These are phyloP conservation scores for Stenolophus ochropezus DNA, from an alignment of 2,888 invertebrate genomes.

Conservation along the genomic window DNA sequence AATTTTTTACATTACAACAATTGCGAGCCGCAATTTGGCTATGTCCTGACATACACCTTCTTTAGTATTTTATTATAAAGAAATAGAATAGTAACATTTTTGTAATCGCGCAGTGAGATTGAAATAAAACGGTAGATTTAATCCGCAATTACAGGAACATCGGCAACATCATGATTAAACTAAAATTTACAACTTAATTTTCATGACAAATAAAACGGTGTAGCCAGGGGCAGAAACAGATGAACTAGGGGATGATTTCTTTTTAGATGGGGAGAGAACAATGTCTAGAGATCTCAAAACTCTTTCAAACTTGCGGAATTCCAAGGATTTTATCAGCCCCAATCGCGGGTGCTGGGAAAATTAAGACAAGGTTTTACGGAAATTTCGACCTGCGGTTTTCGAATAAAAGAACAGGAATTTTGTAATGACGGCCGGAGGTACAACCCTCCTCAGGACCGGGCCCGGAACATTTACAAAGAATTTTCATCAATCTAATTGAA, in stretches of 20 bases:
- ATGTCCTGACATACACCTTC: too few relatives aligned
- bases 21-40: too few relatives aligned
- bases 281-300: slow-evolving; percentile 43
- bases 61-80: too few relatives aligned
- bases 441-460: not conserved
- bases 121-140: slow-evolving; percentile 46
- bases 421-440: slow-evolving; percentile 31
- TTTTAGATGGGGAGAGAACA: not conserved
- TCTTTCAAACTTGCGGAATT: slow-evolving; percentile 48
- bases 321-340: slow-evolving; percentile 47
- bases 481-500: not conserved
- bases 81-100: too few relatives aligned
- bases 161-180: slow-evolving; percentile 57
- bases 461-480: not conserved
- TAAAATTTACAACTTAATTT: slow-evolving; percentile 58
- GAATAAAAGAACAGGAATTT: slow-evolving; percentile 47
- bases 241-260: slow-evolving; percentile 25
- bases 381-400: slow-evolving; percentile 50
- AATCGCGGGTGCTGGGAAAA: slow-evolving; percentile 40
- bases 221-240: slow-evolving; percentile 14
- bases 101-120: not conserved
- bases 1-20: too few relatives aligned
- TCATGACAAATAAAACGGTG: slow-evolving; percentile 47
- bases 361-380: slow-evolving; percentile 48
- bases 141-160: slow-evolving; percentile 37